These are phyloP conservation scores for Polyommatus iphigenia DNA, from an alignment of 2,888 invertebrate species.

Conservation along the genomic window DNA sequence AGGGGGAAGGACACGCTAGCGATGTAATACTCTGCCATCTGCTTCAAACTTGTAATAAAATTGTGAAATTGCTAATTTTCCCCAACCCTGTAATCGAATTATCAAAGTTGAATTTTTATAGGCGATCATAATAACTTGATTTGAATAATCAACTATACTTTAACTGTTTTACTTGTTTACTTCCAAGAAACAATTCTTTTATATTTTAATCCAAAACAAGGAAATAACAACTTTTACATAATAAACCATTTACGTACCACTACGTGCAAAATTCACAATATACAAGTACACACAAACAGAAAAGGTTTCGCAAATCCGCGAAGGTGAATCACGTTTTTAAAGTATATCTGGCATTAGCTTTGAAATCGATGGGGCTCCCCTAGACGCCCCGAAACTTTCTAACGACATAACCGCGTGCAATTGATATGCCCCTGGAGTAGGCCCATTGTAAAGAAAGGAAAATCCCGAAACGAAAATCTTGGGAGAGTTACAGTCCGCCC, in stretches of 20 bases:
- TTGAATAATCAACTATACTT: constrained; percentile 14
- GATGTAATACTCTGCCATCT: constrained; percentile 5
- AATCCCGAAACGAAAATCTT: constrained; percentile 80
- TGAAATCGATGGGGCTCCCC: constrained; percentile 70
- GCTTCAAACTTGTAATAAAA: constrained; percentile 26
- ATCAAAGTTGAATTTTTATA: constrained; percentile 18
- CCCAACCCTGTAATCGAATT: not conserved
- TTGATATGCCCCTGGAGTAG: constrained; percentile 80
- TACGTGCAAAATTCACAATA: not conserved
- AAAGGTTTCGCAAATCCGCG: not conserved
- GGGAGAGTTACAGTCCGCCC: constrained; percentile 64
- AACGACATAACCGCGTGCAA: constrained; percentile 81
- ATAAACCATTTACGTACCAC: not conserved
- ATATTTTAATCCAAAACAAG: too few species aligned
- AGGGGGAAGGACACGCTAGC: constrained; percentile 51
- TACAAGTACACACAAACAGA: not conserved
- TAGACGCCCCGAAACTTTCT: constrained; percentile 72
- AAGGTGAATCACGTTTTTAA: constrained; percentile 37
- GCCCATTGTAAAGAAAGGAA: constrained; percentile 81
- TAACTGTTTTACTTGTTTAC: too few species aligned
- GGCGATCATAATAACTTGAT: constrained; percentile 22
- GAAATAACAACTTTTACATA: not conserved
- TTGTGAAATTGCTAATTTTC: constrained; percentile 21
- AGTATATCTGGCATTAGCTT: constrained; percentile 55
- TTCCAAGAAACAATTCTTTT: too few species aligned